These are phyloP conservation scores for Meloidogyne chitwoodi DNA, from an alignment of 1,140 invertebrate genomes.

Conservation along the genomic window DNA sequence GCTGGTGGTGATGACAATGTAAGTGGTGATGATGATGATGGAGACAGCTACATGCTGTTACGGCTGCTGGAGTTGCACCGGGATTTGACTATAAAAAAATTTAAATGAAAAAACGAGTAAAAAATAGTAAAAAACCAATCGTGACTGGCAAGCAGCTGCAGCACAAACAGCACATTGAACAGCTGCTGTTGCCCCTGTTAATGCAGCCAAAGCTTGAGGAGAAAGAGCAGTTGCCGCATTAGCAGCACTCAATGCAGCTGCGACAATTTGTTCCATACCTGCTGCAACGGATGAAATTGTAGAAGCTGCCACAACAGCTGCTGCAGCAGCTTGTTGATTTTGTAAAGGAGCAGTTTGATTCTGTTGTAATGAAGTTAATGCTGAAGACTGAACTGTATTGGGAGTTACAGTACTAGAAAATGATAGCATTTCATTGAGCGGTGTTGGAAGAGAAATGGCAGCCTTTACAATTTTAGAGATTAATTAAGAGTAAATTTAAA, in stretches of 20 bases:
- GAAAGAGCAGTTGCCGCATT: slow-evolving; percentile 1
- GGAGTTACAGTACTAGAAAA: neutral
- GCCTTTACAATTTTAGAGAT: neutral
- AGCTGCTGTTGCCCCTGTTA: neutral
- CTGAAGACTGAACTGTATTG: neutral
- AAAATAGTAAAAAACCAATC: neutral
- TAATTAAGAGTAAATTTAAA: neutral
- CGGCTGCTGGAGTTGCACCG: neutral
- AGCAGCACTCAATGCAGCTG: slow-evolving; percentile 11
- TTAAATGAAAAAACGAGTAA: neutral
- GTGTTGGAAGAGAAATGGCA: neutral
- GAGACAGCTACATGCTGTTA: slow-evolving; percentile 18
- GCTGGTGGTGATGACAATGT: slow-evolving; percentile 10
- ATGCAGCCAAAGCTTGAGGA: slow-evolving; percentile 1
- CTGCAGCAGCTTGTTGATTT: neutral
- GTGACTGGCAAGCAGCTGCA: slow-evolving; percentile 17
- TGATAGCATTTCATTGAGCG: neutral
- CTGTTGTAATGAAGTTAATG: neutral
- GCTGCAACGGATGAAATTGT: neutral
- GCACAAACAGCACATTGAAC: slow-evolving; percentile 15
- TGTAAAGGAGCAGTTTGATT: neutral
- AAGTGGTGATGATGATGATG: slow-evolving; percentile 20
- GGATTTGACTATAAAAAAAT: neutral
- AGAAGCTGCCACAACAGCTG: neutral
- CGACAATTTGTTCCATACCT: slow-evolving; percentile 18